A percentile compares a stretch with the other conserved stretches of the same genome.
Conservation (phyloP, 2,113 vertebrate species). For the Pygathrix nemaeus region DNA sequence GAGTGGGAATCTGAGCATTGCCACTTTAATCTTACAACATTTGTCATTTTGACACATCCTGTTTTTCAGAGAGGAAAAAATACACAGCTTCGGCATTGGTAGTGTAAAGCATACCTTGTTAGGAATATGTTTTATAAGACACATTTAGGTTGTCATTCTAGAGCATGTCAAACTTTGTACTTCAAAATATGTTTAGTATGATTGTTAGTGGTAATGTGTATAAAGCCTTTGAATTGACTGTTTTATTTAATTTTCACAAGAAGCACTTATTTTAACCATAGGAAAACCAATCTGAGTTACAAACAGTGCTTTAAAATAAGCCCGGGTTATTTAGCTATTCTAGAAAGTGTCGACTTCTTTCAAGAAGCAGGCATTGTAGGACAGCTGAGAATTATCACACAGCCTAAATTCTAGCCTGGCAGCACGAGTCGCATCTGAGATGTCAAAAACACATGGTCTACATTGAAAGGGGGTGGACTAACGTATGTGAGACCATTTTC, state of each 20-base stretch:
- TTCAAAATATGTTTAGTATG: background rate
- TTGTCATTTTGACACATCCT: background rate
- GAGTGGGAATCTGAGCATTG: background rate
- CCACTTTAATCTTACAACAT: background rate
- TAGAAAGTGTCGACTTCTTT: background rate
- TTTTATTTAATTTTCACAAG: background rate
- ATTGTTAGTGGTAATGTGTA: background rate
- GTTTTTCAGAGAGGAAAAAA: background rate
- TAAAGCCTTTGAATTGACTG: background rate
- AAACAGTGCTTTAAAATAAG: conserved; percentile 14
- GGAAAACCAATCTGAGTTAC: conserved; percentile 48
- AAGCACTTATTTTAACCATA: background rate
- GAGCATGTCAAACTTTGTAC: background rate
- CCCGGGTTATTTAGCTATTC: background rate
- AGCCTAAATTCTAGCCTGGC: background rate
- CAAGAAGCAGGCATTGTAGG: background rate
- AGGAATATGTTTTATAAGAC: background rate
- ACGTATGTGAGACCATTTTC: background rate
- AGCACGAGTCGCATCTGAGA: background rate
- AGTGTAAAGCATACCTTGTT: background rate
- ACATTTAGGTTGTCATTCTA: background rate
- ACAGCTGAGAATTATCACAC: background rate
- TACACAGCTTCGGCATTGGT: background rate
- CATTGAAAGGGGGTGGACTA: background rate
- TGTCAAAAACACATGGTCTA: background rate